Percentiles rank a stretch among this genome's conserved stretches.
phyloP scores from a whole-genome alignment of 2,797 vertebrate genomes.

The Pteropus rufus region DNA sequence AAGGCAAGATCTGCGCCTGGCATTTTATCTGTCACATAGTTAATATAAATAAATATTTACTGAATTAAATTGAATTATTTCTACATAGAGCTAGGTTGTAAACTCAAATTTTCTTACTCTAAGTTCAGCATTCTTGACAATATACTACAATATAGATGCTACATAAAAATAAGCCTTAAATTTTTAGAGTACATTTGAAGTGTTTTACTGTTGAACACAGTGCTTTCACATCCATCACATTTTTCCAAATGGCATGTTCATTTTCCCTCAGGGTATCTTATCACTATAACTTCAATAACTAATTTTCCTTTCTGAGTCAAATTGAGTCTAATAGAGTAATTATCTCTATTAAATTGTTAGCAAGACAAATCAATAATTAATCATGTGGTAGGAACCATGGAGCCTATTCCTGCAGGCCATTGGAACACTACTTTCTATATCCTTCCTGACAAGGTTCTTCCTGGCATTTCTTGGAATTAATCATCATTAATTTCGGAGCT shows the following conservation, averaged over 20 bases:
- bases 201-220: slow-evolving; percentile 15
- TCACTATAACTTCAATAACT: neutral
- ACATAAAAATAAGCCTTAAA: neutral
- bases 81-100: neutral
- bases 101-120: neutral
- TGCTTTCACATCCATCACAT: neutral
- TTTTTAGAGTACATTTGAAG: neutral
- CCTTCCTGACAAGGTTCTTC: neutral
- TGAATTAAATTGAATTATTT: slow-evolving; percentile 14
- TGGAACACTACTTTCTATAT: neutral
- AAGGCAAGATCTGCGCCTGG: neutral
- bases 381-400: neutral
- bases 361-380: slow-evolving; percentile 46
- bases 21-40: neutral
- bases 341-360: slow-evolving; percentile 38
- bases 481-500: neutral
- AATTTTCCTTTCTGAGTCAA: slow-evolving; percentile 16
- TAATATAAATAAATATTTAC: neutral
- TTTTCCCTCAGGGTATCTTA: slow-evolving; percentile 23
- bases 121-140: neutral
- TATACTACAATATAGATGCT: neutral
- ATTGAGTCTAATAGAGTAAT: slow-evolving; percentile 36
- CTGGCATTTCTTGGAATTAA: neutral
- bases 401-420: neutral
- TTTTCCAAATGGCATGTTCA: neutral